Percentiles rank a stretch among this genome's conserved stretches.
Conservation (phyloP, 2,888 invertebrate species). For the Chrysolina haemoptera region DNA sequence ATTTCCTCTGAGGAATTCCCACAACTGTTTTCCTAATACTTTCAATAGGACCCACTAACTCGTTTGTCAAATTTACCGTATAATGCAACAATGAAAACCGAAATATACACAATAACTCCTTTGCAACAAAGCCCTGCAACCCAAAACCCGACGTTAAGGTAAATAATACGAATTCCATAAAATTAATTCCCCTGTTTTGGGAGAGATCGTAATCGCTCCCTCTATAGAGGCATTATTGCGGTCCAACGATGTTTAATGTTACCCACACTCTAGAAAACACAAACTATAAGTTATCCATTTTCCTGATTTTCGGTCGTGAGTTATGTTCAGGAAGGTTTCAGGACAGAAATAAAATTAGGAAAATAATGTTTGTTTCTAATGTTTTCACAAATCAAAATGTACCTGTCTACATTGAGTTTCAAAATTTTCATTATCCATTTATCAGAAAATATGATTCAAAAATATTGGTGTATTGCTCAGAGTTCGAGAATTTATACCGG, state of each 20-base stretch:
- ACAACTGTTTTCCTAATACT: slow-evolving; percentile 4
- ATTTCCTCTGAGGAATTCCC: not conserved
- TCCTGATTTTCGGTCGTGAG: slow-evolving; percentile 9
- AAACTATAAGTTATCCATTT: slow-evolving; percentile 34
- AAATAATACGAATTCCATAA: slow-evolving; percentile 49
- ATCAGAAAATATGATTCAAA: too few relatives aligned
- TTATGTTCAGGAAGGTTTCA: not conserved
- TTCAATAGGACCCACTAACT: not conserved
- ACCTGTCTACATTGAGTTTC: too few relatives aligned
- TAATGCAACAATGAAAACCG: slow-evolving; percentile 1
- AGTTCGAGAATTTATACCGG: too few relatives aligned
- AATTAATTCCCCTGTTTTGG: slow-evolving; percentile 50
- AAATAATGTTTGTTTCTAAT: too few relatives aligned
- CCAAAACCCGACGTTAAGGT: slow-evolving; percentile 44
- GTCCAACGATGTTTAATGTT: slow-evolving; percentile 40
- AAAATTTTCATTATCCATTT: too few relatives aligned
- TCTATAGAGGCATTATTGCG: slow-evolving; percentile 45
- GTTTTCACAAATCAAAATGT: too few relatives aligned
- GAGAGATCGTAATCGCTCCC: slow-evolving; percentile 45
- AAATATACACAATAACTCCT: slow-evolving; percentile 26
- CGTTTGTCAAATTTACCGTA: slow-evolving; percentile 2
- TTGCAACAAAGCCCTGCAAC: slow-evolving; percentile 32
- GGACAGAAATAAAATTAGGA: too few relatives aligned
- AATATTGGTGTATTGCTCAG: too few relatives aligned
- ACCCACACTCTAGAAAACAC: slow-evolving; percentile 21